Conservation (phyloP, 1,140 invertebrate genomes). For the Stegodyphus mimosarum region DNA sequence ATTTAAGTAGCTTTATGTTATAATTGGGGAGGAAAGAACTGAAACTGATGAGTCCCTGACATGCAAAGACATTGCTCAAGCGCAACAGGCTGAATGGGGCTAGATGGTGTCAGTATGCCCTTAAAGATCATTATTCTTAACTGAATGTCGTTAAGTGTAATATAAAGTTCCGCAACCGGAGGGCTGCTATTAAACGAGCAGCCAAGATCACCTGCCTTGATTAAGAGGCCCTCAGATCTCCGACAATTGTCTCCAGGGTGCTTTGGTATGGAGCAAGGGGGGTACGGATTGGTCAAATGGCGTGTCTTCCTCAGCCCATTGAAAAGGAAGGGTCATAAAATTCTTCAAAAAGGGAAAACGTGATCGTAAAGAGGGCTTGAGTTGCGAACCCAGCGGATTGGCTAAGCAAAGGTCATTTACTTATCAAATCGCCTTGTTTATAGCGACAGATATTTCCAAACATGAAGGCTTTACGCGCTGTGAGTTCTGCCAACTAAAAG, state of each 20-base stretch:
- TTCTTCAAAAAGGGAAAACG: conserved; percentile 51
- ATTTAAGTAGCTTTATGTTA: conserved; percentile 15
- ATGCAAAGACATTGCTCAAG: too few species aligned
- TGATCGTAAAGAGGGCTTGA: conserved; percentile 44
- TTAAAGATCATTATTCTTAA: too few species aligned
- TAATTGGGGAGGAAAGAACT: neutral
- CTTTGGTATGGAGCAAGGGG: neutral
- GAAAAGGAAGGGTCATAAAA: conserved; percentile 52
- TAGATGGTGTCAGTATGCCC: too few species aligned
- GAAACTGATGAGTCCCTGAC: too few species aligned
- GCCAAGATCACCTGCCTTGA: conserved; percentile 44
- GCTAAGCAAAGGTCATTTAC: conserved; percentile 57
- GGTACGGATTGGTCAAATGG: conserved; percentile 40
- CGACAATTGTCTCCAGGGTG: conserved; percentile 37
- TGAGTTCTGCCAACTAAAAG: conserved; percentile 23
- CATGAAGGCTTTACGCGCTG: conserved; percentile 52
- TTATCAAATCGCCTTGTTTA: conserved; percentile 61
- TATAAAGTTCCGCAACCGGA: neutral
- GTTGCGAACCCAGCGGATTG: conserved; percentile 45
- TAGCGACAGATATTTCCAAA: conserved; percentile 61
- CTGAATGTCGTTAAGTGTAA: too few species aligned
- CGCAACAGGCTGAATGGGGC: too few species aligned
- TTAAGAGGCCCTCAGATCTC: conserved; percentile 8
- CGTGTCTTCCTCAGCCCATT: conserved; percentile 9
- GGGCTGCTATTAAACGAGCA: conserved; percentile 7